Conservation (phyloP, 2,888 invertebrate species). For the Drosophila atroscutellata region DNA sequence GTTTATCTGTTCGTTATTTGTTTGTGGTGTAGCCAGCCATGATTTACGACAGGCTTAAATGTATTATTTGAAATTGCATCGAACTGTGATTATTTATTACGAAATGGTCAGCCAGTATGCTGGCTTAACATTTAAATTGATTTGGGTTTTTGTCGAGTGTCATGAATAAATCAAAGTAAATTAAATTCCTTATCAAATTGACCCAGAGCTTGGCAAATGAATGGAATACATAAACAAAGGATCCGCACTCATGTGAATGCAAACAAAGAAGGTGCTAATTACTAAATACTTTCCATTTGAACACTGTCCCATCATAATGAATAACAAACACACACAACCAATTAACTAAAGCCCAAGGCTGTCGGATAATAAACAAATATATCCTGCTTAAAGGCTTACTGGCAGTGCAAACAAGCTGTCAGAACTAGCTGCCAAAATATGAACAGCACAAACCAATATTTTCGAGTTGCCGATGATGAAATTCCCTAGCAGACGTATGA, state of each 20-base stretch:
- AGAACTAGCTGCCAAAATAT: neutral
- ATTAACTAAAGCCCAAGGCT: neutral
- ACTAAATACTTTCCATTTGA: slow-evolving; percentile 4
- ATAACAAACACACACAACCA: slow-evolving; percentile 18
- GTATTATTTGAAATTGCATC: neutral
- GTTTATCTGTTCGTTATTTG: neutral
- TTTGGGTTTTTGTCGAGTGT: neutral
- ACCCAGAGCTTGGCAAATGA: neutral
- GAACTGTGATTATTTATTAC: neutral
- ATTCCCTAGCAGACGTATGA: neutral
- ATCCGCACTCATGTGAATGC: neutral
- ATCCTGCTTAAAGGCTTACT: slow-evolving; percentile 15
- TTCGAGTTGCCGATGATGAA: neutral
- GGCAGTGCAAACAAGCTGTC: neutral
- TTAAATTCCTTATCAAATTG: slow-evolving; percentile 9
- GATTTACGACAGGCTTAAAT: neutral
- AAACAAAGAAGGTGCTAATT: slow-evolving; percentile 26
- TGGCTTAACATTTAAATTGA: slow-evolving; percentile 1
- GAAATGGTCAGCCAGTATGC: neutral
- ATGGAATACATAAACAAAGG: slow-evolving; percentile 2
- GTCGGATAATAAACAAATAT: neutral
- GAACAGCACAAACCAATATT: neutral
- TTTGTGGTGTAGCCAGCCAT: neutral
- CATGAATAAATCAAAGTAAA: neutral
- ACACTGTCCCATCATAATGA: neutral